Evolutionary conservation across 92 coral and sea anemone species (phyloP), one percentile per base, ranked within the genome.

Genomic region (Metridium senile): DNA sequence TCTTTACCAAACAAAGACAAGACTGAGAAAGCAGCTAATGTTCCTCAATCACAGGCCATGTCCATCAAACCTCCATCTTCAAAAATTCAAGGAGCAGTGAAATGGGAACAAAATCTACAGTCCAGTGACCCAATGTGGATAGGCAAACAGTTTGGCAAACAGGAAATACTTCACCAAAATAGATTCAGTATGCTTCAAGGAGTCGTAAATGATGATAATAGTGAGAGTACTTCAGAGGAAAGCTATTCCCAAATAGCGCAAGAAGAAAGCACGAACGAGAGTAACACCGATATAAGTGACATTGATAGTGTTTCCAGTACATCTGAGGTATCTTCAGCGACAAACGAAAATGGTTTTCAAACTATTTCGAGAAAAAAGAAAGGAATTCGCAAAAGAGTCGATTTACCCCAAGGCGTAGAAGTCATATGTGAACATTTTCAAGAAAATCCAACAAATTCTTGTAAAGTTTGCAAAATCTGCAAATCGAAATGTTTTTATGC

Each of bases 361-460:
- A 58, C 54, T 57, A 67, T 73, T 33, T 56, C 28, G 57, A 57
- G 31, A 25, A 73, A 33, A 58, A 31, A 33, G 0, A 57, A 26
- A 25, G 11, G 9, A 23, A 30, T 9, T 10, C 17, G 19, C 31
- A 27, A 57, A 57, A 23, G 16, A 3, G 29, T 53, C 10, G 0
- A 22, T 73, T 33, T 84, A 29, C 84, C 89, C 8, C 33, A 84
- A 0, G 84, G 72, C 11, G 72, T 84, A 2, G 58, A 66, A 57
- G 84, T 84, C 0, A 77, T 79, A 19, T 84, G 89, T 33, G 77
- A 58, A 4, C 89, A 84, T 68, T 84, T 84, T 30, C 51, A 72
- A 26, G 70, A 30, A 46, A 20, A 29, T 21, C 29, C 21, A n/a
- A 1, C 13, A 1, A 25, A 11, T 11, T 9, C 26, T 28, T 19